These are phyloP conservation scores for Stichopus horrens DNA, from an alignment of 53 echinoderm and acorn worm species.

Conservation along the genomic window DNA sequence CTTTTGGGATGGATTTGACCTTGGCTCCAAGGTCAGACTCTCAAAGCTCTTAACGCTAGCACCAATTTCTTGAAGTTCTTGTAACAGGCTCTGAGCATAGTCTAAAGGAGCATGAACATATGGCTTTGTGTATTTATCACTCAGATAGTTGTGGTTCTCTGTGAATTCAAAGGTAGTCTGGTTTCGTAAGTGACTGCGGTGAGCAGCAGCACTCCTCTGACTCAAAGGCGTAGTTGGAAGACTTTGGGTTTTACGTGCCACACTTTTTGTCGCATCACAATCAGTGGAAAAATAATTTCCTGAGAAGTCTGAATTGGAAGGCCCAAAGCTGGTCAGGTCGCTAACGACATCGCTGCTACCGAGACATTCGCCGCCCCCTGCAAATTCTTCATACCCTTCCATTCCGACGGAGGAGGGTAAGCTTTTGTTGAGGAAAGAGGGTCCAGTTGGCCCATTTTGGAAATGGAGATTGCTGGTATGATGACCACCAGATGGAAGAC, in stretches of 20 bases:
- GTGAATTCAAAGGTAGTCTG: slow-evolving; percentile 49
- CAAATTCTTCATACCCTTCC: slow-evolving; percentile 9
- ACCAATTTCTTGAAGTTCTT: slow-evolving; percentile 86
- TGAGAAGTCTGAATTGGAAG: slow-evolving; percentile 22
- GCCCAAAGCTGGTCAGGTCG: slow-evolving; percentile 23
- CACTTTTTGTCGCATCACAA: neutral
- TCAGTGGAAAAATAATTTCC: neutral
- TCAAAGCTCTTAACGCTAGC: slow-evolving; percentile 95
- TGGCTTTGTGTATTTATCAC: slow-evolving; percentile 87
- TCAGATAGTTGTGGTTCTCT: slow-evolving; percentile 69
- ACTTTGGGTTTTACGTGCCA: slow-evolving; percentile 43
- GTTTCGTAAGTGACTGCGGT: slow-evolving; percentile 8
- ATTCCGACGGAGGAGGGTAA: slow-evolving; percentile 23
- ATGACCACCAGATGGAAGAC: slow-evolving; percentile 28
- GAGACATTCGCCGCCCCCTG: slow-evolving; percentile 28
- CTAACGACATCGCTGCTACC: slow-evolving; percentile 19
- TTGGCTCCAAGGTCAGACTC: slow-evolving; percentile 82
- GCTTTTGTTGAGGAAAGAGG: slow-evolving; percentile 15
- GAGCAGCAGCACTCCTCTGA: slow-evolving; percentile 39
- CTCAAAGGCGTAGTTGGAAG: slow-evolving; percentile 42
- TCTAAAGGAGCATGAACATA: slow-evolving; percentile 91
- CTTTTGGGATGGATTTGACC: slow-evolving; percentile 70
- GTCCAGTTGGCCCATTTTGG: neutral
- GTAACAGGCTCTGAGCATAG: slow-evolving; percentile 89
- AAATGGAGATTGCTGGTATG: neutral